These are phyloP conservation scores for Phylloscopus collybita DNA, from an alignment of 2,797 vertebrate species.

Conservation along the genomic window DNA sequence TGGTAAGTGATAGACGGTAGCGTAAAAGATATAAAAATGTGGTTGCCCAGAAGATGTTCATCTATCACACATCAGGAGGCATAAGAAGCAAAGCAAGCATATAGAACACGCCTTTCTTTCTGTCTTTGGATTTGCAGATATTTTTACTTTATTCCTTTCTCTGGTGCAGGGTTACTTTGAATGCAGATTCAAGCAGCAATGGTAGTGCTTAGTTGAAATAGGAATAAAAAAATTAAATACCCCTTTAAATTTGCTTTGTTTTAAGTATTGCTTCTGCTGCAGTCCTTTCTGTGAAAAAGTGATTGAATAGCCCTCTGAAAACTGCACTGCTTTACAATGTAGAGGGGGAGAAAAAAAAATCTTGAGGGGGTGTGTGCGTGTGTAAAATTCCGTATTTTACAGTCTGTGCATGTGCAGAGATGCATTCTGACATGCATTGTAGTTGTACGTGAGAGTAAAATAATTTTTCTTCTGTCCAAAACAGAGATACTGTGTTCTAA, in stretches of 20 bases:
- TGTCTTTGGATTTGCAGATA: background rate
- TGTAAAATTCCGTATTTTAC: constrained; percentile 32
- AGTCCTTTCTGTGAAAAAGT: constrained; percentile 1
- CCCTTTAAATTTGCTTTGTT: constrained; percentile 34
- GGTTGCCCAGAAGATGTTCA: constrained; percentile 50
- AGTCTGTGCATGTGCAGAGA: constrained; percentile 32
- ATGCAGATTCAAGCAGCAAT: background rate
- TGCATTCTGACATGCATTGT: constrained; percentile 47
- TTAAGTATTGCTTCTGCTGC: constrained; percentile 26
- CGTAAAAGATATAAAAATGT: constrained; percentile 49
- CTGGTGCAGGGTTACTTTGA: background rate
- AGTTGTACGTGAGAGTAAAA: constrained; percentile 40
- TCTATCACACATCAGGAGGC: constrained; percentile 50
- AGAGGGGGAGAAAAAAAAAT: background rate
- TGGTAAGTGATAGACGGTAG: constrained; percentile 38
- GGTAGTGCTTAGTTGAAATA: background rate
- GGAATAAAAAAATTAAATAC: background rate
- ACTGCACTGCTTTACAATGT: constrained; percentile 26
- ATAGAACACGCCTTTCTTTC: constrained; percentile 37
- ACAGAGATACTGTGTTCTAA: constrained; percentile 63
- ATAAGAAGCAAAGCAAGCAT: constrained; percentile 18
- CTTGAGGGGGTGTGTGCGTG: background rate
- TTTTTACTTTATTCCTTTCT: constrained; percentile 17
- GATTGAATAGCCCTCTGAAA: constrained; percentile 58
- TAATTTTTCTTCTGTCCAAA: constrained; percentile 58